These are phyloP conservation scores for Lepidotrigona ventralis DNA, from an alignment of 1,140 invertebrate species.

Conservation along the genomic window DNA sequence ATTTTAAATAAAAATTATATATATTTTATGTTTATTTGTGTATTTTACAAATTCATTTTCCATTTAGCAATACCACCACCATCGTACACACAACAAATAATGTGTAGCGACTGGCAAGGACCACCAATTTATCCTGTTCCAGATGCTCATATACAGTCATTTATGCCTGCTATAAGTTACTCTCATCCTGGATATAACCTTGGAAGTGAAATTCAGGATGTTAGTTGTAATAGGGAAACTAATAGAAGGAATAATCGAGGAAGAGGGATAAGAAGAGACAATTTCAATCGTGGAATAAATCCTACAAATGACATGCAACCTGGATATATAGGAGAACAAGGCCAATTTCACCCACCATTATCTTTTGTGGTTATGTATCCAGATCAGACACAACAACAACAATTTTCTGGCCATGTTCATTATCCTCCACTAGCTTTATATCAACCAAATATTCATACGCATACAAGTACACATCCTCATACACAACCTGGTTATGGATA, in stretches of 20 bases:
- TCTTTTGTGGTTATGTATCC: slow-evolving; percentile 57
- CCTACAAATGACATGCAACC: slow-evolving; percentile 68
- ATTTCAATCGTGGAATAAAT: slow-evolving; percentile 67
- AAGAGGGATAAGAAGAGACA: slow-evolving; percentile 64
- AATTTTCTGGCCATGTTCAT: slow-evolving; percentile 65
- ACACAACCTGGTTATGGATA: slow-evolving; percentile 59
- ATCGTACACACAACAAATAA: slow-evolving; percentile 58
- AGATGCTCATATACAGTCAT: slow-evolving; percentile 62
- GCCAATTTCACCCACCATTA: slow-evolving; percentile 59
- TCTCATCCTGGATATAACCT: slow-evolving; percentile 58
- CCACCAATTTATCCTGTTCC: slow-evolving; percentile 62
- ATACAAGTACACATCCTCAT: slow-evolving; percentile 61
- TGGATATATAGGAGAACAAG: slow-evolving; percentile 64
- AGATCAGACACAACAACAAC: slow-evolving; percentile 63
- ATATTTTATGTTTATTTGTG: background rate
- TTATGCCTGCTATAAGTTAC: slow-evolving; percentile 60
- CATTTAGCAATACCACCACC: slow-evolving; percentile 59
- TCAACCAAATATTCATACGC: slow-evolving; percentile 62
- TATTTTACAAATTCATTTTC: slow-evolving; percentile 19
- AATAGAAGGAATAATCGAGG: slow-evolving; percentile 64
- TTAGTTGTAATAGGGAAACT: slow-evolving; percentile 58
- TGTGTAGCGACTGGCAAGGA: slow-evolving; percentile 65
- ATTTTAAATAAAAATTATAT: background rate
- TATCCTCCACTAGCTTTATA: slow-evolving; percentile 58
- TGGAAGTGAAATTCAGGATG: slow-evolving; percentile 63